Evolutionary conservation across 1,140 invertebrate species (phyloP).

Genomic region (Listronotus bonariensis): DNA sequence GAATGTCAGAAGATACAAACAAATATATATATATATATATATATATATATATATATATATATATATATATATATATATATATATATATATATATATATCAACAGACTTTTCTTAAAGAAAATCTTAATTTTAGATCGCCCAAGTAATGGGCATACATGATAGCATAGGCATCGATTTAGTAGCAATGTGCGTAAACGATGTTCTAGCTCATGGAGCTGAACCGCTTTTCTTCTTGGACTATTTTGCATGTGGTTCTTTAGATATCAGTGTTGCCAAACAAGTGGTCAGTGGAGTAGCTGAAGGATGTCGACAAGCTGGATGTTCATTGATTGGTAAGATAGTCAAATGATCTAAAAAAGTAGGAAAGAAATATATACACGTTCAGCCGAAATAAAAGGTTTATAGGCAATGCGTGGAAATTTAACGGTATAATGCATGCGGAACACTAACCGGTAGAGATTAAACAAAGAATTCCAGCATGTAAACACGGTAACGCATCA

Average conservation of each 20-base stretch:
- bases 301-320: constrained; percentile 84
- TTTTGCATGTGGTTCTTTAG: constrained; percentile 87
- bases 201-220: constrained; percentile 91
- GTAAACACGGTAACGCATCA: no score
- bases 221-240: constrained; percentile 97
- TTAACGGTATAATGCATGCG: no score
- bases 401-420: no score
- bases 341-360: no score
- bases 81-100: constrained; percentile 3
- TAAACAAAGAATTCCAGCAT: no score
- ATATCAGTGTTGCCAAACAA: constrained; percentile 73
- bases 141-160: constrained; percentile 76
- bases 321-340: constrained; percentile 80
- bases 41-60: background rate
- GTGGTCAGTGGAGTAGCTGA: constrained; percentile 86
- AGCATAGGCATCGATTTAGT: constrained; percentile 95
- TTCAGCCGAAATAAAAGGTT: no score
- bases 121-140: constrained; percentile 71
- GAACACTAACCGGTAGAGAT: no score
- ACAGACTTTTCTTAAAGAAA: no score
- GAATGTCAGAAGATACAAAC: background rate
- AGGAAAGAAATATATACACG: no score
- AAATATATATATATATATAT: constrained; percentile 3
- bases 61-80: constrained; percentile 13
- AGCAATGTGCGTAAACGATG: constrained; percentile 97